Base-by-base conservation (phyloP, 1,140 invertebrate genomes). In the Mizuhopecten yessoensis region DNA sequence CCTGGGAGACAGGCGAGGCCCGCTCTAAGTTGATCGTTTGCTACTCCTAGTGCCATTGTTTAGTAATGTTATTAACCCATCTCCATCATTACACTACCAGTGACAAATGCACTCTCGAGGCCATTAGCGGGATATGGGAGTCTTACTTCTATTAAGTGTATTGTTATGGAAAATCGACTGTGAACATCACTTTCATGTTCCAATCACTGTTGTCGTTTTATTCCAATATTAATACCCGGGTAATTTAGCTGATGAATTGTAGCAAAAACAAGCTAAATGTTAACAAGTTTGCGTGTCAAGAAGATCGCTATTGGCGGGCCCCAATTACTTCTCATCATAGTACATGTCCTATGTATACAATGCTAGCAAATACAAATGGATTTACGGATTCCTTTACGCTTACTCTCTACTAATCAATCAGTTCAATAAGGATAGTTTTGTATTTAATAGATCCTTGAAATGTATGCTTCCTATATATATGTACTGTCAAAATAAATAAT, bases 61-160 rank as follows among this genome's bases (percentile, higher is more conserved):
- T 86, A 57, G 90, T 92, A 92, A 92, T 92, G 90, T 89, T 92
- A 92, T 92, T 92, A 92, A 92, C 88, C 88, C 92, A 45, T 89
- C 92, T 92, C 90, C 57, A 87, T 89, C 42, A 86, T 86, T 86
- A 86, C 87, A 39, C 33, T 36, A 42, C 36, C 39, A 42, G 86
- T 91, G 90, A 92, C 92, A 92, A 92, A 88, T 90, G 88, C 88
- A 91, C 92, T 89, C 90, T 45, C 75, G 92, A 91, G 88, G 86
- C 88, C 90, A 91, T 91, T 90, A 87, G 91, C 91, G 87, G 75
- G 75, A 89, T 89, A 91, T 90, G 90, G 87, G 49, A 91, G 45
- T 91, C 90, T 89, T 57, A 91, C 87, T 75, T 91, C 90, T 88
- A 88, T 91, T 91, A 91, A 89, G 88, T 88, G 90, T 91, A 91